A percentile compares a stretch with the other conserved stretches of the same genome.
Conservation (phyloP, 2,888 invertebrate species). For the Drosophila infuscata region DNA sequence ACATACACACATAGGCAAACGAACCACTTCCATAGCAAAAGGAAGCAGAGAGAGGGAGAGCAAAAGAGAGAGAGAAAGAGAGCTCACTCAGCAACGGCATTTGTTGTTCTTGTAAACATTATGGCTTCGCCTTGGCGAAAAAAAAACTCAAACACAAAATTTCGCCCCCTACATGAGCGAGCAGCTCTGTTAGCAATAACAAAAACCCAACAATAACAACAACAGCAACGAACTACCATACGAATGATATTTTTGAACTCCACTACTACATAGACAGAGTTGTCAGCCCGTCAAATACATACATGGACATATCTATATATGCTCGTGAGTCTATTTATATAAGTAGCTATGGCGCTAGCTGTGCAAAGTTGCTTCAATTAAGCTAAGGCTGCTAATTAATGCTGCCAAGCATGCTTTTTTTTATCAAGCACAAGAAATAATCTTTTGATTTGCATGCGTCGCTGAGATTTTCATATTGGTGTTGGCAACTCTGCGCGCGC, state of each 20-base stretch:
- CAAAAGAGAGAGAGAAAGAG: constrained; percentile 32
- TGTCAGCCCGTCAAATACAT: constrained; percentile 47
- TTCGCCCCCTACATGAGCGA: constrained; percentile 66
- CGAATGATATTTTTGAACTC: constrained; percentile 76
- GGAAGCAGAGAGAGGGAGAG: constrained; percentile 35
- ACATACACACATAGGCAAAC: constrained; percentile 11
- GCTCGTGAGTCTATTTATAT: constrained; percentile 36
- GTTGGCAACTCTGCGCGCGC: constrained; percentile 70
- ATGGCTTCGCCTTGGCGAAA: constrained; percentile 72
- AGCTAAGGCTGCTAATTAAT: constrained; percentile 47
- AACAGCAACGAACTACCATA: constrained; percentile 36
- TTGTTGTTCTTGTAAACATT: constrained; percentile 72
- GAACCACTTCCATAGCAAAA: constrained; percentile 36
- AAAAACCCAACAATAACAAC: constrained; percentile 22
- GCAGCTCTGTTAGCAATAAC: constrained; percentile 21
- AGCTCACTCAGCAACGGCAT: constrained; percentile 62
- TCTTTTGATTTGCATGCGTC: constrained; percentile 50
- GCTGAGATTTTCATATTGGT: constrained; percentile 36
- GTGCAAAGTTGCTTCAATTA: constrained; percentile 47
- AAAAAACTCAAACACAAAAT: constrained; percentile 55
- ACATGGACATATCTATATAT: constrained; percentile 6
- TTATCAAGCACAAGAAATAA: constrained; percentile 45
- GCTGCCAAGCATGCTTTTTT: constrained; percentile 42
- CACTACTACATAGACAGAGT: constrained; percentile 71
- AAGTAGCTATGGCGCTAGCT: constrained; percentile 34